Conservation (phyloP, 1,140 invertebrate species). For the Drosophila erecta region DNA sequence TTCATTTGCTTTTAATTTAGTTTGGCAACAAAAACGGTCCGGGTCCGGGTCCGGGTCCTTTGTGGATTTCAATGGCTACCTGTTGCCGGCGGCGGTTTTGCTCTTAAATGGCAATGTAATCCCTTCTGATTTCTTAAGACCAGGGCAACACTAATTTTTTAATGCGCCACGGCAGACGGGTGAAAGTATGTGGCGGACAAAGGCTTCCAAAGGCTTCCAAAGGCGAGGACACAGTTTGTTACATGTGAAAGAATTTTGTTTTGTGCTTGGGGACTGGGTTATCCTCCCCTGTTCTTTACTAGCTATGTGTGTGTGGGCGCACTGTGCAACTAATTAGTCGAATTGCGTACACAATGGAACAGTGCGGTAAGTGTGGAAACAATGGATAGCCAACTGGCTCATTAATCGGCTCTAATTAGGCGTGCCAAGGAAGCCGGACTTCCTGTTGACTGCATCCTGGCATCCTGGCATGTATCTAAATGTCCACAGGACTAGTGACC, state of each 20-base stretch:
- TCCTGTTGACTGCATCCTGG: conserved; percentile 44
- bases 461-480: conserved; percentile 12
- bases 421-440: conserved; percentile 42
- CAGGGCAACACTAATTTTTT: conserved; percentile 66
- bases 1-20: conserved; percentile 81
- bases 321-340: conserved; percentile 67
- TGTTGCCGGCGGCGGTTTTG: conserved; percentile 53
- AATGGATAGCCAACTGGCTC: conserved; percentile 30
- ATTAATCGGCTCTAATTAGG: conserved; percentile 62
- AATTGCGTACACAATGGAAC: conserved; percentile 56
- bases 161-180: conserved; percentile 47
- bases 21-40: conserved; percentile 29
- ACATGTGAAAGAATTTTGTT: conserved; percentile 7
- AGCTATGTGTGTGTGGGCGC: background rate
- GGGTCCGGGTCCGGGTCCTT: conserved; percentile 26
- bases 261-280: background rate
- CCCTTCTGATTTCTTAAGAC: conserved; percentile 73
- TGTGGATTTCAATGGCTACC: conserved; percentile 45
- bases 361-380: conserved; percentile 12
- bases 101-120: conserved; percentile 54
- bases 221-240: conserved; percentile 30
- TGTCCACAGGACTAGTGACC: conserved; percentile 3
- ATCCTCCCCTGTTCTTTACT: too few species aligned
- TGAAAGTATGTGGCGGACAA: conserved; percentile 11
- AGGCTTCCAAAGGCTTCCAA: conserved; percentile 13